Conservation (phyloP, 2,113 vertebrate species). For the Panthera tigris region DNA sequence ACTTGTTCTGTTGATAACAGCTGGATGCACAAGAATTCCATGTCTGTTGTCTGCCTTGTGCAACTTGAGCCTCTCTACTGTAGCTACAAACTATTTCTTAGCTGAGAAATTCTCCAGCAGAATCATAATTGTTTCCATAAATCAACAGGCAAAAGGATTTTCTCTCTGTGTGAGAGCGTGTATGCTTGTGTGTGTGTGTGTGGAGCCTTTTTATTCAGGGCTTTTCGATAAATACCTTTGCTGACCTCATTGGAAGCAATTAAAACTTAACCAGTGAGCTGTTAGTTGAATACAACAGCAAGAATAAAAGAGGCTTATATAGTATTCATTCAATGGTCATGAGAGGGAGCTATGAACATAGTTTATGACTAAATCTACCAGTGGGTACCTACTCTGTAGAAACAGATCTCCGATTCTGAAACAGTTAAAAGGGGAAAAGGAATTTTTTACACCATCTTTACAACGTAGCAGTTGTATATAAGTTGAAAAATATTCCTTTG, state of each 20-base stretch:
- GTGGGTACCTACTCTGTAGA: constrained; percentile 76
- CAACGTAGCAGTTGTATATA: background rate
- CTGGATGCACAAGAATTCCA: constrained; percentile 86
- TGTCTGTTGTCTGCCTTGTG: constrained; percentile 88
- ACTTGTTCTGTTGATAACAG: constrained; percentile 91
- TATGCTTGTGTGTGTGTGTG: constrained; percentile 77
- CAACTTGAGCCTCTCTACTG: constrained; percentile 87
- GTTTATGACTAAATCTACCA: constrained; percentile 81
- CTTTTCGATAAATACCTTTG: constrained; percentile 97
- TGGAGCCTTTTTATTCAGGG: constrained; percentile 91
- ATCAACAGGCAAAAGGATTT: constrained; percentile 89
- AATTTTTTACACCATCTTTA: constrained; percentile 5
- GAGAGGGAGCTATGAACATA: constrained; percentile 94
- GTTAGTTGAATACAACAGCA: constrained; percentile 90
- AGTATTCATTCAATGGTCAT: constrained; percentile 90
- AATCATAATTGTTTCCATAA: constrained; percentile 93
- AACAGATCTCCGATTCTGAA: constrained; percentile 64
- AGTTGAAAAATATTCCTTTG: constrained; percentile 33
- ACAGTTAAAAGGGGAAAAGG: constrained; percentile 16
- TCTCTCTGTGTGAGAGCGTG: constrained; percentile 78
- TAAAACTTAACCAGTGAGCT: constrained; percentile 98
- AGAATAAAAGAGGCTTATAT: constrained; percentile 90
- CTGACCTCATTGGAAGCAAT: constrained; percentile 99
- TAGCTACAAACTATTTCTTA: constrained; percentile 88
- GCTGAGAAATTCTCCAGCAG: constrained; percentile 89